Base-by-base conservation (phyloP, 2,888 invertebrate species). In the Epicampocera succincta region DNA sequence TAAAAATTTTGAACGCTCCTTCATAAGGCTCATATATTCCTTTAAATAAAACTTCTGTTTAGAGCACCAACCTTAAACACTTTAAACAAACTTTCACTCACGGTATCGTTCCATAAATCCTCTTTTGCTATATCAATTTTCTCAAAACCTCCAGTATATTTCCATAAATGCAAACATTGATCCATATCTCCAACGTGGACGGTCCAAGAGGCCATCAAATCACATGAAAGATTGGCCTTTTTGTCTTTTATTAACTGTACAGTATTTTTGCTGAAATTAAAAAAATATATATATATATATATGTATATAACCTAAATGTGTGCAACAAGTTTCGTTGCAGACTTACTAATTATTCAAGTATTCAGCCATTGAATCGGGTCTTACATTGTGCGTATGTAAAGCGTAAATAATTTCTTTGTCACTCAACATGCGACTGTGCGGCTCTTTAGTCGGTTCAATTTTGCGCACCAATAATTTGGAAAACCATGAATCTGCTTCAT, bases 341-440 rank as follows among this genome's bases (percentile, higher is more conserved):
- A 94, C 96, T 94, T 93, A 98, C 98, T 97, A 97, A 92, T 97
- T 97, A 86, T 94, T 93, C 86, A 98, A 92, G 91, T 99, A 99
- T 90, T 95, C 93, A 85, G 95, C 94, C 92, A 95, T 95, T 58
- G 94, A 95, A 91, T 97, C 98, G 46, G 98, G 96, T 87, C 96
- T 95, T 85, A 98, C 96, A 91, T 98, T 97, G 91, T 99, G 98
- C 83, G 98, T 98, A 90, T 98, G 97, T 79, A 99, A 93, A 84
- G 98, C 97, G 92, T 97, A 99, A 87, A 99, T 96, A 76, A 96
- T 94, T 92, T 99, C 99, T 91, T 98, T 98, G 91, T 98, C 97
- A 87, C 98, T 97, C 60, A 99, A 93, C 95, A 98, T 96, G 84
- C 98, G 95, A 88, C 99, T 99, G 91, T 99, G 99, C 3, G 98